Percentiles rank a stretch among this genome's conserved stretches.
These are phyloP conservation scores for Sebastes nivosus DNA, from an alignment of 2,797 vertebrate genomes.

Conservation along the genomic window DNA sequence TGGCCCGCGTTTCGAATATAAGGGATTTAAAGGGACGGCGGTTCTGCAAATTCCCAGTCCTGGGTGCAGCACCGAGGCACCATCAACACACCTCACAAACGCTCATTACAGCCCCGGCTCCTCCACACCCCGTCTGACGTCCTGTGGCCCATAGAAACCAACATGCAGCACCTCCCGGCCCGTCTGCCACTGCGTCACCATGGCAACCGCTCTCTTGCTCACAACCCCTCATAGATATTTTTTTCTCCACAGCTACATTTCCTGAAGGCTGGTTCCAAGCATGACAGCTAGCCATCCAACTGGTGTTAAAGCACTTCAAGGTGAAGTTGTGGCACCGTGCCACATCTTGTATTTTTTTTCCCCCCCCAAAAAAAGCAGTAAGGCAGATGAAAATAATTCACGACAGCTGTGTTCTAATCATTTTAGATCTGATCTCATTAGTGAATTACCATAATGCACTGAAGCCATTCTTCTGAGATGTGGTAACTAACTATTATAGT, in stretches of 20 bases:
- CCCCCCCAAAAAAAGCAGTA: background rate
- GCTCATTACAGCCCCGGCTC: constrained; percentile 44
- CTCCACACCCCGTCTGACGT: constrained; percentile 41
- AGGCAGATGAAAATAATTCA: constrained; percentile 27
- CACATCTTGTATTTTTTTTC: background rate
- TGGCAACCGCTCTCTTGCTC: constrained; percentile 71
- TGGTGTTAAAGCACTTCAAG: constrained; percentile 40
- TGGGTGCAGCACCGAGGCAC: background rate
- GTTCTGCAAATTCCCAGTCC: constrained; percentile 9
- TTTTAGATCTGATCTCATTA: constrained; percentile 64
- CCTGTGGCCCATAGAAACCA: constrained; percentile 59
- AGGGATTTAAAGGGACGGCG: background rate
- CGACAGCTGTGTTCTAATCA: constrained; percentile 52
- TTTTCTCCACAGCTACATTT: constrained; percentile 42
- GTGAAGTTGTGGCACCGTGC: constrained; percentile 31
- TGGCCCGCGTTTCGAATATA: constrained; percentile 5
- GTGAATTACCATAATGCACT: constrained; percentile 66
- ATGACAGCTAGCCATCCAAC: constrained; percentile 52
- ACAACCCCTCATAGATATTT: constrained; percentile 41
- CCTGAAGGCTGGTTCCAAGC: constrained; percentile 48
- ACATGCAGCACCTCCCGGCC: constrained; percentile 53
- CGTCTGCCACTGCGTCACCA: constrained; percentile 66
- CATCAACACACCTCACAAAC: constrained; percentile 36
- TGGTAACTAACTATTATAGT: constrained; percentile 40
- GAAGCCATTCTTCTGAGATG: constrained; percentile 51